Evolutionary conservation across 2,888 invertebrate species (phyloP), one percentile per base, ranked within the genome.

Genomic region (Synergus itoensis): DNA sequence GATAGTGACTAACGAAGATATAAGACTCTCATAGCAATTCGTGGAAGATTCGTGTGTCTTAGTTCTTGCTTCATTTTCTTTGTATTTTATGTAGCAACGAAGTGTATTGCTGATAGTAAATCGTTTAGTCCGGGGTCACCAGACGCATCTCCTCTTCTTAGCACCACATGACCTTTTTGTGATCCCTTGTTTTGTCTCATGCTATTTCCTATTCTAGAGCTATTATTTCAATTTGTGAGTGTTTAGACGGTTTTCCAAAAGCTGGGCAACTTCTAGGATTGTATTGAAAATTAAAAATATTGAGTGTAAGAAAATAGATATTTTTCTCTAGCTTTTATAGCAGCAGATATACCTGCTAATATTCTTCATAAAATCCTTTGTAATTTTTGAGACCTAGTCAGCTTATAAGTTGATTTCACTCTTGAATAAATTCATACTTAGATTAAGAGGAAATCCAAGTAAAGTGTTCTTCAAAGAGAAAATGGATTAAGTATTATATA

Each of bases 51-150:
- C n/a, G n/a, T 53, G 18, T 53, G 11, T 69, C 45, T 53, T 28
- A n/a, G 14, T 69, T n/a, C 45, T 45, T 36, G 53, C 53, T 73
- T 67, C 43, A 67, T 67, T 67, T 41, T 65, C 43, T 65, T 65
- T 8, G 45, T 45, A 67, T 65, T 41, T 69, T 73, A n/a, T 73
- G 3, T 53, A 73, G 53, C 36, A 16, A 36, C 36, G 53, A 36
- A 48, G 53, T 79, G 81, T 80, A 86, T 86, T 85, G 83, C 83
- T 57, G 60, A 80, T 80, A 84, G 81, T 86, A 86, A 87, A 87
- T 87, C 86, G 86, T 84, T 86, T 85, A 87, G 84, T 81, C 77
- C 76, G 73, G 45, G 67, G 79, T 77, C 48, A 40, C 75, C 21
- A 62, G 57, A 75, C 69, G 43, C 48, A n/a, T 64, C 18, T 62